Evolutionary conservation across 2,797 vertebrate species (phyloP), one percentile per base, ranked within the genome.

Genomic region (Echeneis naucrates): DNA sequence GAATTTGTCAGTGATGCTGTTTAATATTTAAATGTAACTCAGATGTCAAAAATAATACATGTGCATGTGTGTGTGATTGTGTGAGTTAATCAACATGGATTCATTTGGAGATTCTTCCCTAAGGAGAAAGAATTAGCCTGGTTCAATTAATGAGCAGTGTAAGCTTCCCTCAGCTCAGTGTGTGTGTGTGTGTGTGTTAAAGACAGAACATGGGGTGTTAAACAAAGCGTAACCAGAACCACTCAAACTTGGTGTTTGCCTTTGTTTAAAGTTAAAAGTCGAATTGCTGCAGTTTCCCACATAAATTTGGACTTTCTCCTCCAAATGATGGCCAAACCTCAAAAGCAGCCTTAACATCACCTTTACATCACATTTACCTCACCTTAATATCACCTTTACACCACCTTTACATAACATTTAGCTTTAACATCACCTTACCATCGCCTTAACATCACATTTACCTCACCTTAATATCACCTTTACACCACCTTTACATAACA

Each of bases 111-210:
- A 68, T 66, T 71, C 24, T 74, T 58, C 76, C 80, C 81, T 33
- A 1, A 52, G 66, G 84, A 72, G 21, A 61, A 59, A 80, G 75
- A 80, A 80, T 85, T 84, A 75, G 26, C 55, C 8, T 51, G 76
- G 71, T 81, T 84, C 59, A 82, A 74, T 88, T 79, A 87, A 75
- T 52, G 30, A 77, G 55, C 54, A 44, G 27, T 65, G 37, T 77
- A 72, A 86, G 66, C 66, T 67, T 60, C 26, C 8, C 27, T 68
- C 21, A 21, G n/a, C n/a, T 54, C 10, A 6, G 45, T 23, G 38
- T 50, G 54, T 68, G 66, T 51, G 38, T 69, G 51, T 53, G 42
- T 21, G 45, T 51, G 54, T 58, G 51, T 55, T 57, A 26, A 1
- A 9, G 54, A 79, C 16, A 69, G 24, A 33, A 60, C 45, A 61